These are phyloP conservation scores for Noctuana brunneofusca DNA, from an alignment of 2,888 invertebrate species.

Conservation along the genomic window DNA sequence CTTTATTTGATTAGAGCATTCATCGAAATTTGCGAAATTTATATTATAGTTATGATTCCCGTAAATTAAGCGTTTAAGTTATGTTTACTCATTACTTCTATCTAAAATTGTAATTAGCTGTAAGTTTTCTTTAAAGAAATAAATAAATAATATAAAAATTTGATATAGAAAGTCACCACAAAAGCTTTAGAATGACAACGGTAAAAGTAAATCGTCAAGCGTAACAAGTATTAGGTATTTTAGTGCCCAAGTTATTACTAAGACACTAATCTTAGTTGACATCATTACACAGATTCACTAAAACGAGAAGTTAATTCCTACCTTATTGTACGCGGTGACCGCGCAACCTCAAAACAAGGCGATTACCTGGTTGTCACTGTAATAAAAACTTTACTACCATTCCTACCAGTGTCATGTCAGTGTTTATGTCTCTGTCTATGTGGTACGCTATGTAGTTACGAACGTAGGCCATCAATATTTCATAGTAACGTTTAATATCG, in stretches of 20 bases:
- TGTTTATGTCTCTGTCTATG: constrained; percentile 45
- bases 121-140: too few relatives aligned
- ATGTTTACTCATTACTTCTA: too few relatives aligned
- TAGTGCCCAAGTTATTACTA: neutral
- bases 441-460: constrained; percentile 42
- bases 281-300: constrained; percentile 6
- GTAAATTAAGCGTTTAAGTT: too few relatives aligned
- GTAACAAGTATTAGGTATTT: neutral
- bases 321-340: constrained; percentile 6
- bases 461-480: constrained; percentile 71
- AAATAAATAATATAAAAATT: too few relatives aligned
- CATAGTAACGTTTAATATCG: constrained; percentile 67
- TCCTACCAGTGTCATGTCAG: constrained; percentile 15
- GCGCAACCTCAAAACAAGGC: constrained; percentile 17
- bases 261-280: neutral
- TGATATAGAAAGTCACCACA: too few relatives aligned
- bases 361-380: constrained; percentile 16
- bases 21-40: too few relatives aligned
- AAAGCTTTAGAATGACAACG: neutral
- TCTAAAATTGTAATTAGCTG: too few relatives aligned
- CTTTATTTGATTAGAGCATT: too few relatives aligned
- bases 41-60: too few relatives aligned
- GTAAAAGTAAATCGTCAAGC: neutral
- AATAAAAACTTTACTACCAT: constrained; percentile 25
- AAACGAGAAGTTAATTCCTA: constrained; percentile 8